Evolutionary conservation across 2,797 vertebrate genomes (phyloP).

Genomic region (Cirrhinus mrigala): DNA sequence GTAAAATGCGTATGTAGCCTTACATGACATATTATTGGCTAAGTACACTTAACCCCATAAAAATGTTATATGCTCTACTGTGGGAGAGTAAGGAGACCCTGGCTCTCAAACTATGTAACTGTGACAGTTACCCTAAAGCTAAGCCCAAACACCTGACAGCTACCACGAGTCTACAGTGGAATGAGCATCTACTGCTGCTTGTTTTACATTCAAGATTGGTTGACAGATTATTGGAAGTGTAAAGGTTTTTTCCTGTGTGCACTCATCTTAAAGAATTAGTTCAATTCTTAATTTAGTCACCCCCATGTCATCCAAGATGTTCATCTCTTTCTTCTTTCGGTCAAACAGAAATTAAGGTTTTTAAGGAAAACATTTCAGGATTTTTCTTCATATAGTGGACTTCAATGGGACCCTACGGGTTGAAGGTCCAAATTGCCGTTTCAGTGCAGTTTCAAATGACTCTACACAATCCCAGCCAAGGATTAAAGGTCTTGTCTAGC

Average conservation of each 20-base stretch:
- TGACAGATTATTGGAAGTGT: not conserved
- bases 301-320: too few species aligned
- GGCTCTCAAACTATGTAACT: not conserved
- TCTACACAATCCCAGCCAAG: too few species aligned
- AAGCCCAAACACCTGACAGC: conserved; percentile 58
- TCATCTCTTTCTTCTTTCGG: too few species aligned
- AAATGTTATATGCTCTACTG: not conserved
- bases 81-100: not conserved
- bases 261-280: not conserved
- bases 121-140: not conserved
- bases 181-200: not conserved
- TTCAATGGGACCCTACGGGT: too few species aligned
- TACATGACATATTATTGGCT: not conserved
- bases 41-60: not conserved
- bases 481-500: too few species aligned
- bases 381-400: too few species aligned
- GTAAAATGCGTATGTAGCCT: not conserved
- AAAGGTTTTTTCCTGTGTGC: not conserved
- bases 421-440: too few species aligned
- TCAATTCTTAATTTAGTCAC: too few species aligned
- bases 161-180: conserved; percentile 1
- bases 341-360: too few species aligned
- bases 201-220: not conserved
- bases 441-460: too few species aligned
- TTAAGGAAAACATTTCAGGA: too few species aligned